phyloP scores from a whole-genome alignment of 2,797 vertebrate genomes.

The Argyrosomus regius region DNA sequence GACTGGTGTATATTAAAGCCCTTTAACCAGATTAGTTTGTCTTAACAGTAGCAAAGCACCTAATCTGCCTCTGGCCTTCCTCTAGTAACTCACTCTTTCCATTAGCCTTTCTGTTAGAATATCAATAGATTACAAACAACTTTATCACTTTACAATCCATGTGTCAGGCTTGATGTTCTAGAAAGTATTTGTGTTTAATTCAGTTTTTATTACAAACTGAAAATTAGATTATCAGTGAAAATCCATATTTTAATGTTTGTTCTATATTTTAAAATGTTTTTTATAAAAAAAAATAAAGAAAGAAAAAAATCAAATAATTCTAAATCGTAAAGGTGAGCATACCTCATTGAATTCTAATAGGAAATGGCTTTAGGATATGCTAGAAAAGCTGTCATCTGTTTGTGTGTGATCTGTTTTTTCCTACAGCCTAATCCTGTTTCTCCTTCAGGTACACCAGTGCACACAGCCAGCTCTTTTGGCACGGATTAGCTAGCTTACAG shows the following conservation, averaged over 20 bases:
- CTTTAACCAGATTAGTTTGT: constrained; percentile 80
- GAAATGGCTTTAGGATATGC: not conserved
- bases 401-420: not conserved
- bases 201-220: not conserved
- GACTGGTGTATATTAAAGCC: constrained; percentile 61
- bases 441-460: constrained; percentile 43
- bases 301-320: not conserved
- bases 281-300: not conserved
- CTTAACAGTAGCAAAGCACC: constrained; percentile 71
- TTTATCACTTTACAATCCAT: not conserved
- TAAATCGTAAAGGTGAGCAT: not conserved
- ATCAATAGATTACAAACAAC: not conserved
- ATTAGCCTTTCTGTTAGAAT: constrained; percentile 23
- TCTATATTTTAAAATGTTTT: not conserved
- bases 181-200: not conserved
- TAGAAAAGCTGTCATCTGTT: not conserved
- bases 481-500: constrained; percentile 54
- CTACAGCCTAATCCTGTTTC: constrained; percentile 64
- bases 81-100: constrained; percentile 39
- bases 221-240: too few relatives aligned
- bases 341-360: not conserved
- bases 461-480: constrained; percentile 35
- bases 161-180: not conserved
- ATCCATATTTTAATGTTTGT: not conserved
- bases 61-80: constrained; percentile 65